Conservation (phyloP, 2,888 invertebrate genomes). For the Cyrtodaria siliqua region DNA sequence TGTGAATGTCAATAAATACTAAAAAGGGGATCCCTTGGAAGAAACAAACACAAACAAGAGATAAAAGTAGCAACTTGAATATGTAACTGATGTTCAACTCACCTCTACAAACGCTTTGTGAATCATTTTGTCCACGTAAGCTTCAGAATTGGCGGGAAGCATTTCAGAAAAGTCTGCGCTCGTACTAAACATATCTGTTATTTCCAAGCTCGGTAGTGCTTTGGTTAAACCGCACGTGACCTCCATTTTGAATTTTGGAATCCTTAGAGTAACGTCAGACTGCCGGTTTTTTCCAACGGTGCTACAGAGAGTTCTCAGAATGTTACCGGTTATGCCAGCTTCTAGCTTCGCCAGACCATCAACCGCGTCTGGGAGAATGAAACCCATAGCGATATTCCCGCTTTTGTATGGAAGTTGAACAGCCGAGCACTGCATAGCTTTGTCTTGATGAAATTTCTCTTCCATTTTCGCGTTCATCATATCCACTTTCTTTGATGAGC, state of each 20-base stretch:
- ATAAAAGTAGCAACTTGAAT: no score
- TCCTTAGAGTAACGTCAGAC: constrained; percentile 27
- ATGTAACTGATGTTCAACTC: neutral
- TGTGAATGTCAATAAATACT: no score
- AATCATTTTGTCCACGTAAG: constrained; percentile 31
- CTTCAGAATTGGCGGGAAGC: constrained; percentile 20
- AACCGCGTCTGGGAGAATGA: constrained; percentile 43
- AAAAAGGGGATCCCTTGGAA: no score
- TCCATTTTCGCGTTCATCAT: neutral
- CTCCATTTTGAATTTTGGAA: constrained; percentile 73
- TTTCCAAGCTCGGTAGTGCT: constrained; percentile 62
- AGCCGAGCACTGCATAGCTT: constrained; percentile 88
- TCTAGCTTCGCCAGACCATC: constrained; percentile 47
- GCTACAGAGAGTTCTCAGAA: neutral
- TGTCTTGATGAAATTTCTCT: neutral
- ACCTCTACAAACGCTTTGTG: constrained; percentile 54
- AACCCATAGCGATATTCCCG: constrained; percentile 35
- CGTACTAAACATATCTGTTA: constrained; percentile 51
- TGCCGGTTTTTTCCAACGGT: neutral
- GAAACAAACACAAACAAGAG: no score
- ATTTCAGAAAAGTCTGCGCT: constrained; percentile 39
- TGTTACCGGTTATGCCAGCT: neutral
- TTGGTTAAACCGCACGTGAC: constrained; percentile 45
- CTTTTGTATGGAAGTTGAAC: constrained; percentile 90
- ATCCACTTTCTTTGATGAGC: neutral